These are phyloP conservation scores for Stictonetta naevosa DNA, from an alignment of 2,113 vertebrate species.

Conservation along the genomic window DNA sequence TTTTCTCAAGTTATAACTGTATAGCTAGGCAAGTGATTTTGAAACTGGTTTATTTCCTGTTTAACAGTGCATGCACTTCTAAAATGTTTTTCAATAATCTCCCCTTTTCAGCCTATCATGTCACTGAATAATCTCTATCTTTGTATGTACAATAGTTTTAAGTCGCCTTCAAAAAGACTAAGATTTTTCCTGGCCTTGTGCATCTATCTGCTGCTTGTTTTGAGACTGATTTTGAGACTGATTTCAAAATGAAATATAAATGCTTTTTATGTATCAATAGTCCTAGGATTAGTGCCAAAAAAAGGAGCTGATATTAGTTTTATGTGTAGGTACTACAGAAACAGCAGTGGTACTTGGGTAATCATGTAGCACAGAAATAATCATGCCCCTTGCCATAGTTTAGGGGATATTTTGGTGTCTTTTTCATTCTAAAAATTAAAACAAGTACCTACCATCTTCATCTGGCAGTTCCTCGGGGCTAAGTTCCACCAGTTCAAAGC, in stretches of 20 bases:
- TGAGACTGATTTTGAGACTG: background rate
- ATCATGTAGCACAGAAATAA: background rate
- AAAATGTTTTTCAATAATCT: background rate
- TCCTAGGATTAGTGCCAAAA: background rate
- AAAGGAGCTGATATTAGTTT: constrained; percentile 29
- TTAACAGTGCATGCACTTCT: background rate
- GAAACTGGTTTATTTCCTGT: constrained; percentile 67
- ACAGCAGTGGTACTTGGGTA: constrained; percentile 58
- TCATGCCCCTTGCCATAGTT: background rate
- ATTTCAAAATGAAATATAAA: background rate
- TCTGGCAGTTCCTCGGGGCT: constrained; percentile 92
- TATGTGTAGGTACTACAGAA: constrained; percentile 28
- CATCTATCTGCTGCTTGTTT: background rate
- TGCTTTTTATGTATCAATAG: background rate
- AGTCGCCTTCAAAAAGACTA: background rate
- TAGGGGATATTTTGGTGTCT: background rate
- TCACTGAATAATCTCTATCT: background rate
- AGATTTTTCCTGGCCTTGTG: background rate
- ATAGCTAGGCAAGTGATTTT: constrained; percentile 43
- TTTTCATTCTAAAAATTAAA: background rate
- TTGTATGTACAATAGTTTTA: background rate
- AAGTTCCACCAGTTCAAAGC: constrained; percentile 96
- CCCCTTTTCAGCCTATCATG: background rate
- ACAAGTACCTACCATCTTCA: constrained; percentile 88
- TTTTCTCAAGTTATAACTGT: background rate